Base-by-base conservation (phyloP, 2,797 vertebrate species). In the Microctenopoma steveboyesi region DNA sequence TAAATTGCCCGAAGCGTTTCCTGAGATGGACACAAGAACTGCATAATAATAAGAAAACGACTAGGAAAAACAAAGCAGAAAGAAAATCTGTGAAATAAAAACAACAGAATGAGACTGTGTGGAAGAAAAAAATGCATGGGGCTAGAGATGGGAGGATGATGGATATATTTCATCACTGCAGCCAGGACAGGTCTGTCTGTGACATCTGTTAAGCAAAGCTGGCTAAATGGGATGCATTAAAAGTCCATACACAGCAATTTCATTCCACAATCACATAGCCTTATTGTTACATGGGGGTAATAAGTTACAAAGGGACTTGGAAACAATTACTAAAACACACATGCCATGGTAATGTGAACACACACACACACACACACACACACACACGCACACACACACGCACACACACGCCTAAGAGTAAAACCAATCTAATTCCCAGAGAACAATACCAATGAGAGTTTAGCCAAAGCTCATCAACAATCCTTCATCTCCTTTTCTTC, bases 121-220 rank as follows among this genome's bases (percentile, higher is more conserved):
- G 54, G 50, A 78, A 28, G 22, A 46, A 76, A 81, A 67, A 76
- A 68, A 78, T 25, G 11, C 52, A 57, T 79, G 81, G 71, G 72
- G 73, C 72, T 86, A 25, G 83, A 89, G 90, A 90, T 88, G 88
- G 81, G 82, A 83, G 84, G 86, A 92, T 93, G 91, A 93, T 93
- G 90, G 90, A 93, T 93, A 92, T 88, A 91, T 93, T 92, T 91
- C 91, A 92, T 93, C 92, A 91, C 78, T 14, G 68, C 74, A 91
- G 81, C 78, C 87, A 86, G 89, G 88, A 92, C 88, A 92, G 88
- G 89, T 91, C 86, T 74, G 82, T 87, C 82, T 87, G 83, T 91
- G 88, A 91, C 92, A 93, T 92, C 89, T 93, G 91, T 87, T 92
- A 88, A 86, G 81, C 67, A 30, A 81, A 86, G 85, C 83, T 82